Evolutionary conservation across 2,113 vertebrate species (phyloP), one percentile per base, ranked within the genome.

Genomic region (Gambusia holbrooki): DNA sequence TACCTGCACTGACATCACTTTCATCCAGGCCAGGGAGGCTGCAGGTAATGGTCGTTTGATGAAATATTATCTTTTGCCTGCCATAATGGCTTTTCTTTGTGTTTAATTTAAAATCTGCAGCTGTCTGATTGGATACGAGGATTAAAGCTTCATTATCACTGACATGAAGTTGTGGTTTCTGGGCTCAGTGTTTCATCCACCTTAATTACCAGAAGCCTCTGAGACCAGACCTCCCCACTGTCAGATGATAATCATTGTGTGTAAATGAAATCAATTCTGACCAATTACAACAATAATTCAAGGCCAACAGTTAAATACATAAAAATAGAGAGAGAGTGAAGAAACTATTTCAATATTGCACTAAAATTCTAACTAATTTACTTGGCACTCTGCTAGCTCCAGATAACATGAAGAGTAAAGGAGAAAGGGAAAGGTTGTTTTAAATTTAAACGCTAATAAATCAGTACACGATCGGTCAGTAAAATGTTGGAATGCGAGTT

Each of bases 301-400:
- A 5, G 29, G 37, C 45, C 58, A 65, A 45, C 33, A 45, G 30
- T 69, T 65, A 6, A 80, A 74, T 74, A 69, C 28, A 1, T 5
- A 32, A 70, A 76, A 67, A 27, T 14, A 0, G 12, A 40, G 5
- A 63, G 28, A 63, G 30, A 32, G 37, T 63, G 10, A 81, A 74
- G 73, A 64, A 37, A 80, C 28, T 69, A 73, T 32, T 66, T 88
- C 65, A 74, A 72, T 85, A 89, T 89, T 87, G 87, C 87, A 90
- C 83, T 82, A 79, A 70, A 79, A 71, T 29, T 63, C 37, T 65
- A 82, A 82, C 51, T 72, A 30, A 29, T 73, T 37, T 42, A 76
- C 83, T 84, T 72, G 68, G 73, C 35, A 79, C 28, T 19, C 9
- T 29, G 25, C 64, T 25, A 45, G 10, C 27, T 42, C 10, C 54